phyloP scores from a whole-genome alignment of 2,113 vertebrate species.

The Gasterosteus nipponicus region DNA sequence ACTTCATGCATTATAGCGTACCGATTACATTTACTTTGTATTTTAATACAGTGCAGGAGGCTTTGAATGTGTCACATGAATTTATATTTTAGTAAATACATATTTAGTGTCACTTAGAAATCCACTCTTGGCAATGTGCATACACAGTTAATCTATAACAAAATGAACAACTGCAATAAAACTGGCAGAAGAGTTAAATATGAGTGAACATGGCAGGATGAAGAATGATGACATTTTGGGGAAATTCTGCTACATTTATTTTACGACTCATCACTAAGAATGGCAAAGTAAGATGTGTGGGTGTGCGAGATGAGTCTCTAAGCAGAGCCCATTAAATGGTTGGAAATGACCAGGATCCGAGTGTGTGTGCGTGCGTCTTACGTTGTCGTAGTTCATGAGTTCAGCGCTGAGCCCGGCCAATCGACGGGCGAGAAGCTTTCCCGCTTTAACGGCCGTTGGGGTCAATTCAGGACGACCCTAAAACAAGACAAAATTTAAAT shows the following conservation, averaged over 20 bases:
- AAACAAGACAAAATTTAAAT: conserved; percentile 34
- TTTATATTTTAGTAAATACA: neutral
- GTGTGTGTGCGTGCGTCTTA: conserved; percentile 75
- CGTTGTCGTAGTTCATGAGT: conserved; percentile 92
- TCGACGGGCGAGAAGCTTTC: conserved; percentile 89
- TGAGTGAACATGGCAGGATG: conserved; percentile 2
- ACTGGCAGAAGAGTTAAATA: conserved; percentile 1
- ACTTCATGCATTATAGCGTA: neutral
- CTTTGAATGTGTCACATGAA: neutral
- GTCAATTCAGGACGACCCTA: conserved; percentile 95
- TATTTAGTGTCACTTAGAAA: neutral
- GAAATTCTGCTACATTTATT: conserved; percentile 22
- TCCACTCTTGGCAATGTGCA: neutral
- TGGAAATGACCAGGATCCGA: neutral
- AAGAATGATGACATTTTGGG: conserved; percentile 28
- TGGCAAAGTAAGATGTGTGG: neutral
- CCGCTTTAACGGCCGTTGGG: conserved; percentile 91
- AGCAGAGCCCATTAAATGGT: conserved; percentile 12
- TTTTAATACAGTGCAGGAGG: neutral
- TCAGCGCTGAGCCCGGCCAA: conserved; percentile 81
- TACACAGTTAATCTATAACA: neutral
- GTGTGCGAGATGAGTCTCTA: neutral
- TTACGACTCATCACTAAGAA: conserved; percentile 21
- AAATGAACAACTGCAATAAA: neutral
- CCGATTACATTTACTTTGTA: neutral